Percentiles rank a stretch among this genome's conserved stretches.
These are phyloP conservation scores for Drosophila rubida DNA, from an alignment of 2,888 invertebrate species.

Conservation along the genomic window DNA sequence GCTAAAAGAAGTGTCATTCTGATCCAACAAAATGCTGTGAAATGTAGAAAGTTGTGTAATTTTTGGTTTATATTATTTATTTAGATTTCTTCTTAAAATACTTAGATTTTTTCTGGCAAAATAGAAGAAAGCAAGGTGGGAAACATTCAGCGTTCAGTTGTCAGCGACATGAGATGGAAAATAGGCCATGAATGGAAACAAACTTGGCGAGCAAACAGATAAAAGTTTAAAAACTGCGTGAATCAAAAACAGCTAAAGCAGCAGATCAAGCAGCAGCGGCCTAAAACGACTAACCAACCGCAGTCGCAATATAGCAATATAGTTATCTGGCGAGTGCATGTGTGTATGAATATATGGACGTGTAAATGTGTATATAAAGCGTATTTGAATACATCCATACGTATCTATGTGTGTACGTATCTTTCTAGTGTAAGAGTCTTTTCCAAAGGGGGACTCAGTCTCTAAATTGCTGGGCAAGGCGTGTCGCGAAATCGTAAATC, in stretches of 20 bases:
- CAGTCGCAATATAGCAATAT: conserved; percentile 17
- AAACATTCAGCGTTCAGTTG: too few species aligned
- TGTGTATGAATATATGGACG: conserved; percentile 6
- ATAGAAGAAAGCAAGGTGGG: too few species aligned
- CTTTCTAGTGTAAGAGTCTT: conserved; percentile 23
- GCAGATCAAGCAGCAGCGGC: conserved; percentile 36
- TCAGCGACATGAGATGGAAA: too few species aligned
- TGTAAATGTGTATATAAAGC: conserved; percentile 18
- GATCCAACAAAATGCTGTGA: too few species aligned
- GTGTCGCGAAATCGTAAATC: conserved; percentile 84
- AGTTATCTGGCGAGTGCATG: conserved; percentile 23
- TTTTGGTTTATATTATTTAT: too few species aligned
- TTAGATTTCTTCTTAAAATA: too few species aligned
- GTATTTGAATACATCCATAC: conserved; percentile 5
- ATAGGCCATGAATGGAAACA: conserved; percentile 61
- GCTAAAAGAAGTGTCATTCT: too few species aligned
- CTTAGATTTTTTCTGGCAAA: too few species aligned
- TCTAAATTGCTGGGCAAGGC: conserved; percentile 84
- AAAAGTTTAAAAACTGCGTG: conserved; percentile 63
- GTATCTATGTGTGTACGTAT: conserved; percentile 24
- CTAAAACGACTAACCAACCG: conserved; percentile 31
- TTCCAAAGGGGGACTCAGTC: conserved; percentile 66
- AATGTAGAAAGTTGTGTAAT: too few species aligned
- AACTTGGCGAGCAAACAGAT: too few species aligned
- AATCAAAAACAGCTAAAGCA: conserved; percentile 21